Evolutionary conservation across 2,113 vertebrate species (phyloP), one percentile per base, ranked within the genome.

Genomic region (Puntigrus tetrazona): DNA sequence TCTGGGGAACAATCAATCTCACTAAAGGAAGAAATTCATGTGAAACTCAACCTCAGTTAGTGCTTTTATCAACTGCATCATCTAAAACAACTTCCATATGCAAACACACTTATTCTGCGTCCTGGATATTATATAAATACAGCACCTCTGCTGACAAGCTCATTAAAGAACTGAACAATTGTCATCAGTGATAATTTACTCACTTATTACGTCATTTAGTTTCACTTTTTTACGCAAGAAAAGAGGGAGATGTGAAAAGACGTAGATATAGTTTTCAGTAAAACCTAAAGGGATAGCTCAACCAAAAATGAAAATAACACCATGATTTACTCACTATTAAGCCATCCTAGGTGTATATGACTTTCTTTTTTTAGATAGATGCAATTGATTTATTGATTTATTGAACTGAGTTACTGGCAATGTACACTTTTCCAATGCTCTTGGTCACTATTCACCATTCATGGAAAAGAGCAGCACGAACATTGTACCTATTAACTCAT

Each of bases 1-100:
- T 85, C 76, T 38, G 20, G 43, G 76, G 88, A 81, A 27, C 38
- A 84, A 81, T 89, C 84, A 45, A 18, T 55, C 14, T 72, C 57
- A 11, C 43, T 47, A 34, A 79, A 77, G 36, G n/a, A 67, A 50
- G 57, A 52, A 63, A 73, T 57, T 81, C 43, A 73, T 43, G 11
- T 38, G 7, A 38, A 38, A 78, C 75, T 77, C 31, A 57, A 77
- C 10, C 5, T 50, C 82, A 84, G 55, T 50, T 43, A 11, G 69
- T 50, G 77, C 55, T 50, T 47, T 81, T 25, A 65, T 84, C 34
- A 84, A 69, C 34, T 29, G 34, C 34, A n/a, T 25, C 20, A 77
- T 22, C 20, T 77, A 7, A 55, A 34, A 36, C 5, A 38, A 25
- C 29, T 22, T 55, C 14, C 29, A 50, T 22, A 38, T 11, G 16